Conservation (phyloP, 2,113 vertebrate genomes). For the Amia ocellicauda region DNA sequence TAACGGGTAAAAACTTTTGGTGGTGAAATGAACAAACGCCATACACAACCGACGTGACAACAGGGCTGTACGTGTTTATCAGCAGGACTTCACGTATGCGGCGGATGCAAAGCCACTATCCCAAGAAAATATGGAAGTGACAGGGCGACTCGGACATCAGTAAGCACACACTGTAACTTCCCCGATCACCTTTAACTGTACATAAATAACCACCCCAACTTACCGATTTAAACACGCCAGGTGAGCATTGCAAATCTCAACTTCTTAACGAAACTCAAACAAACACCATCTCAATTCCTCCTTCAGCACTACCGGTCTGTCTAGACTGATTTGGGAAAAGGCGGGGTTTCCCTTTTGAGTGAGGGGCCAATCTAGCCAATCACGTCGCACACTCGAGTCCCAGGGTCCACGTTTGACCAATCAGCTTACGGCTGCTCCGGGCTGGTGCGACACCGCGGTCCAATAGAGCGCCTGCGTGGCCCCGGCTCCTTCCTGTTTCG, state of each 20-base stretch:
- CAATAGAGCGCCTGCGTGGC: slow-evolving; percentile 14
- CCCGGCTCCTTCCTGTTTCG: slow-evolving; percentile 37
- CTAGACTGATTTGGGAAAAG: slow-evolving; percentile 14
- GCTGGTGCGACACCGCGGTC: slow-evolving; percentile 23
- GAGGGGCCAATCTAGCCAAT: slow-evolving; percentile 40
- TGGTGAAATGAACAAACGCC: too few species aligned
- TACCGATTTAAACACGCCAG: slow-evolving; percentile 20
- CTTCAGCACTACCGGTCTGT: slow-evolving; percentile 23
- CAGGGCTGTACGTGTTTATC: too few species aligned
- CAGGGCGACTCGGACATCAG: too few species aligned
- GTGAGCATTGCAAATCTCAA: slow-evolving; percentile 8
- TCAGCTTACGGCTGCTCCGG: slow-evolving; percentile 25
- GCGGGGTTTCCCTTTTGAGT: slow-evolving; percentile 15
- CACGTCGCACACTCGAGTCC: background rate
- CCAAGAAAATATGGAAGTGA: too few species aligned
- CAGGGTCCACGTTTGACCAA: slow-evolving; percentile 40
- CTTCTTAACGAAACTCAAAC: slow-evolving; percentile 14
- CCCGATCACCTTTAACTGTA: background rate
- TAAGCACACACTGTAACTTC: background rate
- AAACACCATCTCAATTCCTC: slow-evolving; percentile 11
- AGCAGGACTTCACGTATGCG: too few species aligned
- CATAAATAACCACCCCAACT: background rate
- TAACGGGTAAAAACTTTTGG: too few species aligned
- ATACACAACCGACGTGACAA: too few species aligned
- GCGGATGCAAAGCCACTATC: too few species aligned